Evolutionary conservation across 2,797 vertebrate genomes (phyloP).

Genomic region (Hydrocynus forskahlii): DNA sequence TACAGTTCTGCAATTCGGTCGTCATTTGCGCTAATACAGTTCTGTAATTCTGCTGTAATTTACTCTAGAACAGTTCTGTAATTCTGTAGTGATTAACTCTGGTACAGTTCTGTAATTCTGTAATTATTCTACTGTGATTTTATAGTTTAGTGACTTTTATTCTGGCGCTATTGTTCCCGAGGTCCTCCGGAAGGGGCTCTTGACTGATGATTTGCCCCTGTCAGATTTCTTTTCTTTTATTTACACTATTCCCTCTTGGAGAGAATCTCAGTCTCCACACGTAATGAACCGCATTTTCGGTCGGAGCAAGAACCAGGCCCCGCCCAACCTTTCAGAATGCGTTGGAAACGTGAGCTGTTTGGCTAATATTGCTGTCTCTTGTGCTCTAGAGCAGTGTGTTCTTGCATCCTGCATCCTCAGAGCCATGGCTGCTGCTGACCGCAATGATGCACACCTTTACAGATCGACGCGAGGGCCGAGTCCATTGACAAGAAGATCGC

Average conservation of each 20-base stretch:
- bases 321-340: conserved; percentile 93
- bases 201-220: not conserved
- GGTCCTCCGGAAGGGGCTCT: conserved; percentile 4
- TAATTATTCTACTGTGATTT: not conserved
- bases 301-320: conserved; percentile 88
- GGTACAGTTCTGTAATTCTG: not conserved
- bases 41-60: too few relatives aligned
- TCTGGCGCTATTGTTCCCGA: not conserved
- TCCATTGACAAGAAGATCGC: conserved; percentile 97
- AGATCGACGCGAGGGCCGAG: conserved; percentile 94
- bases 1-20: too few relatives aligned
- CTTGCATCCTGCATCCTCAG: not conserved
- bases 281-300: conserved; percentile 91
- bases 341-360: conserved; percentile 89
- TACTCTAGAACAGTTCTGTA: too few relatives aligned
- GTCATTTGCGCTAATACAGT: too few relatives aligned
- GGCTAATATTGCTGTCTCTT: conserved; percentile 25
- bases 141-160: conserved; percentile 19
- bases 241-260: not conserved
- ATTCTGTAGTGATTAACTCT: too few relatives aligned
- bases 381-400: not conserved
- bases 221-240: conserved; percentile 7
- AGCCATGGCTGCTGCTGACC: conserved; percentile 28
- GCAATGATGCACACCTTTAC: conserved; percentile 36
- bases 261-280: not conserved